These are phyloP conservation scores for Ophion costatus DNA, from an alignment of 2,888 invertebrate genomes.

Conservation along the genomic window DNA sequence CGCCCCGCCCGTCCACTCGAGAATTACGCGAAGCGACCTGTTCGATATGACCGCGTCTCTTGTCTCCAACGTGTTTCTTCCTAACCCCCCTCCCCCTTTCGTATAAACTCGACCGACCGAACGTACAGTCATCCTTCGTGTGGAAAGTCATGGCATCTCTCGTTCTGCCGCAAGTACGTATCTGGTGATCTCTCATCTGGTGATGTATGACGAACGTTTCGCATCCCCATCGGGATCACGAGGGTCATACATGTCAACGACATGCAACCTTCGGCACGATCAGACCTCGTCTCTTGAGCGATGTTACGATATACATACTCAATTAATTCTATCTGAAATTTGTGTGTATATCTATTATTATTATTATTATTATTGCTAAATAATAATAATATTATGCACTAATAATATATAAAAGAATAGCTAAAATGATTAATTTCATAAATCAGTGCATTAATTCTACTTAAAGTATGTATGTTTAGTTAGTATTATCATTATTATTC, in stretches of 20 bases:
- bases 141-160: slow-evolving; percentile 63
- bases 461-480: too few relatives aligned
- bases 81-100: background rate
- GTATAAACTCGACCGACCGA: slow-evolving; percentile 59
- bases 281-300: slow-evolving; percentile 39
- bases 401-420: too few relatives aligned
- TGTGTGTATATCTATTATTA: slow-evolving; percentile 62
- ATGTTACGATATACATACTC: background rate
- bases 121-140: slow-evolving; percentile 55
- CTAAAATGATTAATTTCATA: too few relatives aligned
- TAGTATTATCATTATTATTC: too few relatives aligned
- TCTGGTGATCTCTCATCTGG: slow-evolving; percentile 64
- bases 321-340: slow-evolving; percentile 45
- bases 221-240: slow-evolving; percentile 74
- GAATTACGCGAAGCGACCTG: slow-evolving; percentile 79
- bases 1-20: slow-evolving; percentile 77
- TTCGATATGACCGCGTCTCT: slow-evolving; percentile 71
- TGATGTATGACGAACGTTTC: slow-evolving; percentile 65
- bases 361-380: too few relatives aligned
- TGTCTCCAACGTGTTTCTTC: slow-evolving; percentile 71
- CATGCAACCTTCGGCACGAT: slow-evolving; percentile 69
- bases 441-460: too few relatives aligned
- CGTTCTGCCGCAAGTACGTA: slow-evolving; percentile 58
- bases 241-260: slow-evolving; percentile 80
- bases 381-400: slow-evolving; percentile 75